Evolutionary conservation across 2,113 vertebrate genomes (phyloP).

Genomic region (Brachionichthys hirsutus): DNA sequence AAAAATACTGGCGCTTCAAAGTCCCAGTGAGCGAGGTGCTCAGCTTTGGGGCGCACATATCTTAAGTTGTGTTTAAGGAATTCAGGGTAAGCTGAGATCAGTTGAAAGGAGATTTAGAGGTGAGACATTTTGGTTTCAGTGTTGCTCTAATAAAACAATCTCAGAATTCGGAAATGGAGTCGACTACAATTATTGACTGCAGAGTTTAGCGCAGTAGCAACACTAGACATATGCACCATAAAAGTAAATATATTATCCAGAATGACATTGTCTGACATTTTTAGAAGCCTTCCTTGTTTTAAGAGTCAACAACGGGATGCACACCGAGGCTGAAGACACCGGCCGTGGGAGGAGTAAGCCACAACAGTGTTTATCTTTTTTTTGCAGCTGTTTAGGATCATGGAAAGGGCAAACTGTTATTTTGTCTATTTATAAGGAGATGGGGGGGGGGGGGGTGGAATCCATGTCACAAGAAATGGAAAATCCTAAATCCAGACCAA

Average conservation of each 20-base stretch:
- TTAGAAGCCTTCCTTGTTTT: slow-evolving; percentile 37
- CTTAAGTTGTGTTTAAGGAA: slow-evolving; percentile 31
- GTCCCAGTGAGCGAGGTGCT: slow-evolving; percentile 20
- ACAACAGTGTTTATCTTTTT: slow-evolving; percentile 38
- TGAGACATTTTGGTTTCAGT: not conserved
- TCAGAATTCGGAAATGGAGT: slow-evolving; percentile 1
- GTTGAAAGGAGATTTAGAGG: slow-evolving; percentile 12
- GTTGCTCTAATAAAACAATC: not conserved
- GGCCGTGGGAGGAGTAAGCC: slow-evolving; percentile 26
- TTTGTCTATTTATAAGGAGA: slow-evolving; percentile 6
- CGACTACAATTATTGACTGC: slow-evolving; percentile 10
- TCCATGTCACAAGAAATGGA: slow-evolving; percentile 1
- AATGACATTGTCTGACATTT: slow-evolving; percentile 6
- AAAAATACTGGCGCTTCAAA: slow-evolving; percentile 58
- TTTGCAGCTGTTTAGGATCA: slow-evolving; percentile 29
- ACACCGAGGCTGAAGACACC: slow-evolving; percentile 16
- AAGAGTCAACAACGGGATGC: slow-evolving; percentile 21
- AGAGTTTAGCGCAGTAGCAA: slow-evolving; percentile 23
- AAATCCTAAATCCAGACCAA: not conserved
- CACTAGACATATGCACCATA: not conserved
- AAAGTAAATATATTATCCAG: slow-evolving; percentile 6
- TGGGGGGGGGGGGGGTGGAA: too few relatives aligned
- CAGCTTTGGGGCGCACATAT: slow-evolving; percentile 17
- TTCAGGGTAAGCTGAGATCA: slow-evolving; percentile 47
- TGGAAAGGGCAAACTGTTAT: slow-evolving; percentile 13